Conservation (phyloP, 2,888 invertebrate genomes). For the Zygogramma bicolorata region DNA sequence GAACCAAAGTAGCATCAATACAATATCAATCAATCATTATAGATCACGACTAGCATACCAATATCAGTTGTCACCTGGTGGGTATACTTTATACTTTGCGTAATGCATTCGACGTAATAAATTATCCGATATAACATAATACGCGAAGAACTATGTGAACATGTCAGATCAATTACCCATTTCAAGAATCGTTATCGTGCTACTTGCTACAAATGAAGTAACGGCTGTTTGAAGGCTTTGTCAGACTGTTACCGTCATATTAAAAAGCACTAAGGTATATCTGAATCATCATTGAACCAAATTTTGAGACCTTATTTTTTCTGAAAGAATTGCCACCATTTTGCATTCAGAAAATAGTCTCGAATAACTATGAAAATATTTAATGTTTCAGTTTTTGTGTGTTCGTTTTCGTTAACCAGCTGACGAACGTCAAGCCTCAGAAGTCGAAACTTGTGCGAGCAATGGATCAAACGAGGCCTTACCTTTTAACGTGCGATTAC, state of each 20-base stretch:
- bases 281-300: no score
- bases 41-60: slow-evolving; percentile 1
- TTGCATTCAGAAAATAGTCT: no score
- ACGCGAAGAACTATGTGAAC: slow-evolving; percentile 11
- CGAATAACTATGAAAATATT: no score
- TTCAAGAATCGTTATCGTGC: neutral
- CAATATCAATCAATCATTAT: slow-evolving; percentile 4
- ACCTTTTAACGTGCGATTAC: no score
- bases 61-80: slow-evolving; percentile 3
- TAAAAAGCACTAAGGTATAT: no score
- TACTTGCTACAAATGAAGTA: slow-evolving; percentile 43
- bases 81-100: neutral
- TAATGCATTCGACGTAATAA: slow-evolving; percentile 7
- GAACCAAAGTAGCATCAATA: neutral
- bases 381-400: no score
- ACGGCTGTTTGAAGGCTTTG: slow-evolving; percentile 39
- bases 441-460: no score
- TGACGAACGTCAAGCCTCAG: no score
- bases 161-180: slow-evolving; percentile 10
- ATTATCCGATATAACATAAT: slow-evolving; percentile 7
- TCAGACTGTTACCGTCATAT: neutral
- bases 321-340: no score
- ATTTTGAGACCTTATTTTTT: no score
- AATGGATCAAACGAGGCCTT: no score
- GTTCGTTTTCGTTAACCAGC: no score